Conservation (phyloP, 1,140 invertebrate species). For the Bombus pascuorum region DNA sequence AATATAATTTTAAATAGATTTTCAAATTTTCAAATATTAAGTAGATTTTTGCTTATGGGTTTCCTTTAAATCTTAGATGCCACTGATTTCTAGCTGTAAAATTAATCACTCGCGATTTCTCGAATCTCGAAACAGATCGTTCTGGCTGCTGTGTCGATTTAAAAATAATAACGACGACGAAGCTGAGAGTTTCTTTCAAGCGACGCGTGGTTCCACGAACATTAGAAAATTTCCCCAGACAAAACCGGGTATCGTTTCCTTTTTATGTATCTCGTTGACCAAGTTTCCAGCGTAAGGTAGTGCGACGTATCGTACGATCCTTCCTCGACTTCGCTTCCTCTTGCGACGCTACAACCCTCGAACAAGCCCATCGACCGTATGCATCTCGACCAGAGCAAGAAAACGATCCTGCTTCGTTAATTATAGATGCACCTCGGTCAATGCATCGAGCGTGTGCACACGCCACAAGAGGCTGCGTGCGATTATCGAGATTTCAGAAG, state of each 20-base stretch:
- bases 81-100: too few species aligned
- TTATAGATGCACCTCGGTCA: constrained; percentile 15
- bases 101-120: too few species aligned
- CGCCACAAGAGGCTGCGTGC: neutral
- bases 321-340: neutral
- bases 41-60: too few species aligned
- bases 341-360: neutral
- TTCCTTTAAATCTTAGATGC: too few species aligned
- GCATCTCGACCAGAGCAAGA: neutral
- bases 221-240: constrained; percentile 8
- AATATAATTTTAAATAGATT: too few species aligned
- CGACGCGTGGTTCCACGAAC: neutral
- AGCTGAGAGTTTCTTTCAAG: neutral
- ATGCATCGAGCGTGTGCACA: constrained; percentile 9
- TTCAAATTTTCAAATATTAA: too few species aligned
- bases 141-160: neutral
- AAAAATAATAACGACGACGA: neutral
- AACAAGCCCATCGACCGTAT: neutral
- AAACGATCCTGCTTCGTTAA: constrained; percentile 11
- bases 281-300: neutral
- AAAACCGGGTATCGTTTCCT: neutral
- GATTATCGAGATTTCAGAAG: constrained; percentile 27
- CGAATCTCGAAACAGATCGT: neutral
- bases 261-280: neutral
- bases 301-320: neutral